These are phyloP conservation scores for Corydoras maculifer DNA, from an alignment of 2,113 vertebrate genomes.

Conservation along the genomic window DNA sequence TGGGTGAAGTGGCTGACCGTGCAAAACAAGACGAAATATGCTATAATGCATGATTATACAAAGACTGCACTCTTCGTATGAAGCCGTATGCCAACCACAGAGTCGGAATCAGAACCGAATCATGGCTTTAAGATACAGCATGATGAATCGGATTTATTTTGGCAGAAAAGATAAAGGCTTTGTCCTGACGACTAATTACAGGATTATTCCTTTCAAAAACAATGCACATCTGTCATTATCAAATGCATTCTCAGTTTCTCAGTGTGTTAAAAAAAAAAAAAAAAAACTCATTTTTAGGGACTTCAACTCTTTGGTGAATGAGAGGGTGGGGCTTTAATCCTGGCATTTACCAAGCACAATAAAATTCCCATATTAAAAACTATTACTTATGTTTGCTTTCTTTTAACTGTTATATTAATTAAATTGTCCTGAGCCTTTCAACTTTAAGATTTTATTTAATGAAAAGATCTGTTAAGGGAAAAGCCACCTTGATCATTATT, in stretches of 20 bases:
- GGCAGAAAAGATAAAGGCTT: neutral
- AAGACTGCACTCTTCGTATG: neutral
- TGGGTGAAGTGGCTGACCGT: conserved; percentile 7
- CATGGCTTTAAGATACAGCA: neutral
- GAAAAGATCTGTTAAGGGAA: conserved; percentile 3
- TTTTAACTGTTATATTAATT: too few species aligned
- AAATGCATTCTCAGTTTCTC: neutral
- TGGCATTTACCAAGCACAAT: too few species aligned
- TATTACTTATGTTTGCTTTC: too few species aligned
- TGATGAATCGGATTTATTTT: neutral
- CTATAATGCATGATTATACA: neutral
- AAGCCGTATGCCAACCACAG: neutral
- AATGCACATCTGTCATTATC: neutral
- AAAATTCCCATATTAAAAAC: too few species aligned
- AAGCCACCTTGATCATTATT: neutral
- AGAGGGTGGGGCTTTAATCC: too few species aligned
- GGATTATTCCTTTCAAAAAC: neutral
- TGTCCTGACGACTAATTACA: neutral
- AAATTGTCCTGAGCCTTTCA: too few species aligned
- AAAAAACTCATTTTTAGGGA: too few species aligned
- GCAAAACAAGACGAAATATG: neutral
- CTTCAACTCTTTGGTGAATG: too few species aligned
- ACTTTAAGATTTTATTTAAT: too few species aligned
- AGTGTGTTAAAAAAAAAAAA: too few species aligned
- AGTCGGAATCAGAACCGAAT: neutral